Evolutionary conservation across 2,113 vertebrate genomes (phyloP).

Genomic region (Otis tarda): DNA sequence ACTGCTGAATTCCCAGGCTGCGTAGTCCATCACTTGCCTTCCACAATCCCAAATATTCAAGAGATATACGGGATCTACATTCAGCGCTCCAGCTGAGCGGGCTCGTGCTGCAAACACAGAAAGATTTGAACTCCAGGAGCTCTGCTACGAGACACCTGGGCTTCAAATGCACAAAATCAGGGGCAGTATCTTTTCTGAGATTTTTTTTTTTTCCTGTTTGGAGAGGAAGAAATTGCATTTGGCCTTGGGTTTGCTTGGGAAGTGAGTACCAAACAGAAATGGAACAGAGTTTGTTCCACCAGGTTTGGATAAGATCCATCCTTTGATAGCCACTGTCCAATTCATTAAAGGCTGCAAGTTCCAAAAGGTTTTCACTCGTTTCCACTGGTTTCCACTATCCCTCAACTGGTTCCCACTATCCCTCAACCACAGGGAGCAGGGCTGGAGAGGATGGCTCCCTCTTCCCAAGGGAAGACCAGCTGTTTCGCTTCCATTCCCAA

Average conservation of each 20-base stretch:
- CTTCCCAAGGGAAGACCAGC: neutral
- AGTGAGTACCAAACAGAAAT: too few relatives aligned
- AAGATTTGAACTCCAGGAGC: neutral
- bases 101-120: neutral
- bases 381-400: too few relatives aligned
- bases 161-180: neutral
- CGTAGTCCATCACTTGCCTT: neutral
- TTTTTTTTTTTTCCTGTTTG: neutral
- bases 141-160: neutral
- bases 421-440: neutral
- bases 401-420: too few relatives aligned
- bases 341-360: too few relatives aligned
- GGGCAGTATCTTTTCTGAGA: neutral
- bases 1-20: neutral
- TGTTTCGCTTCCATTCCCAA: neutral
- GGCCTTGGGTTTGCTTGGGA: neutral
- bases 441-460: neutral
- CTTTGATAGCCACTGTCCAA: too few relatives aligned
- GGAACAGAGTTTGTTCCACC: too few relatives aligned
- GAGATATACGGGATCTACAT: too few relatives aligned
- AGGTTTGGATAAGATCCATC: too few relatives aligned
- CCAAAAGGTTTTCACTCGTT: too few relatives aligned
- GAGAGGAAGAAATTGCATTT: neutral
- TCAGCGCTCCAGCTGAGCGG: neutral
- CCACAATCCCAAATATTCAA: neutral